These are phyloP conservation scores for Tipula helvola DNA, from an alignment of 2,888 invertebrate genomes.

Conservation along the genomic window DNA sequence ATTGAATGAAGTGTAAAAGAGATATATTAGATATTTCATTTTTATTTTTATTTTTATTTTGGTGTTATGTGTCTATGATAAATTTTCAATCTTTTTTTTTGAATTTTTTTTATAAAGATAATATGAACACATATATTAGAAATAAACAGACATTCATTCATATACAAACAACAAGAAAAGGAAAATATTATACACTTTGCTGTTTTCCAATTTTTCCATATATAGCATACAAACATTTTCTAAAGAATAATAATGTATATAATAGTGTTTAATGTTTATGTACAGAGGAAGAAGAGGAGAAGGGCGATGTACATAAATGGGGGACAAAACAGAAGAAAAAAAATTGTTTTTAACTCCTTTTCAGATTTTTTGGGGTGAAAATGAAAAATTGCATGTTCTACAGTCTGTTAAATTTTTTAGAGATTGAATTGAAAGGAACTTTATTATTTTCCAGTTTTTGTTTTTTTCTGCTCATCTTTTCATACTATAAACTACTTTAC, in stretches of 20 bases:
- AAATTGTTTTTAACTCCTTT: background rate
- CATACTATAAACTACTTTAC: background rate
- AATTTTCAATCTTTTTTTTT: background rate
- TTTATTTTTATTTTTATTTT: background rate
- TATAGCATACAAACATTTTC: background rate
- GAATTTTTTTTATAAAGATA: background rate
- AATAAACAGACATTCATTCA: background rate
- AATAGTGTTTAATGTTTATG: background rate
- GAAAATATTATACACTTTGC: background rate
- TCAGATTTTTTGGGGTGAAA: conserved; percentile 4
- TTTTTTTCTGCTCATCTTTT: background rate
- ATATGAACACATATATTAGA: background rate
- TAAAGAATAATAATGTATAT: background rate
- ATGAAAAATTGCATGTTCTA: conserved; percentile 4
- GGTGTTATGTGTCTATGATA: background rate
- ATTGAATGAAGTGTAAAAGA: conserved; percentile 4
- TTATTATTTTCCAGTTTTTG: background rate
- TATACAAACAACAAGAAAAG: background rate
- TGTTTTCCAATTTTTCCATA: background rate
- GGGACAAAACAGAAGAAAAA: background rate
- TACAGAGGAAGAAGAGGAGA: no score
- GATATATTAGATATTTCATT: background rate
- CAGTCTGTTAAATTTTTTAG: conserved; percentile 4
- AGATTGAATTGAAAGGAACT: background rate
- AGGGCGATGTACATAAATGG: background rate